Conservation (phyloP, 1,140 invertebrate genomes). For the Drosophila mojavensis region DNA sequence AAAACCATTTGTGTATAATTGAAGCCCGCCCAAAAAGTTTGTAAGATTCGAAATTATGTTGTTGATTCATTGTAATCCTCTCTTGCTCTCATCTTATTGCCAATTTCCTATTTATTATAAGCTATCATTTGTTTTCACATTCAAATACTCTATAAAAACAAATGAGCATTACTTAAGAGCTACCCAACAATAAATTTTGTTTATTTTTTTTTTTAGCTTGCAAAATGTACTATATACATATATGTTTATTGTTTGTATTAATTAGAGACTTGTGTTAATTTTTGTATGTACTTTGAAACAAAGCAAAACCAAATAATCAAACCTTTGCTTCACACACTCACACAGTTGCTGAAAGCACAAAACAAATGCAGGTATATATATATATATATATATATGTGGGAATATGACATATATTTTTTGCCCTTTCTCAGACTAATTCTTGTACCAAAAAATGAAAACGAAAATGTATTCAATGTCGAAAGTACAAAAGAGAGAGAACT, state of each 20-base stretch:
- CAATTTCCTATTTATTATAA: slow-evolving; percentile 74
- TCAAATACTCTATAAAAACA: slow-evolving; percentile 69
- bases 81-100: slow-evolving; percentile 82
- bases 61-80: slow-evolving; percentile 75
- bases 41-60: slow-evolving; percentile 57
- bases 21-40: slow-evolving; percentile 67
- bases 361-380: slow-evolving; percentile 50
- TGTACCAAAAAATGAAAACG: slow-evolving; percentile 47
- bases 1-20: slow-evolving; percentile 75
- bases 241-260: slow-evolving; percentile 62
- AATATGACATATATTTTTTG: slow-evolving; percentile 32
- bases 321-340: slow-evolving; percentile 38
- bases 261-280: slow-evolving; percentile 70
- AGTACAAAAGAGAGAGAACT: slow-evolving; percentile 48
- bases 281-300: slow-evolving; percentile 63
- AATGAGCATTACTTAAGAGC: slow-evolving; percentile 76
- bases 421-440: slow-evolving; percentile 62
- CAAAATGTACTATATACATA: slow-evolving; percentile 40
- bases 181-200: slow-evolving; percentile 57
- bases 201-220: slow-evolving; percentile 16
- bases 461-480: slow-evolving; percentile 71
- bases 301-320: slow-evolving; percentile 66
- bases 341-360: slow-evolving; percentile 73
- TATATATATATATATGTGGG: slow-evolving; percentile 42
- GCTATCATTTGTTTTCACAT: slow-evolving; percentile 56